phyloP scores from a whole-genome alignment of 2,888 invertebrate genomes.

The Drosophila basisetae region DNA sequence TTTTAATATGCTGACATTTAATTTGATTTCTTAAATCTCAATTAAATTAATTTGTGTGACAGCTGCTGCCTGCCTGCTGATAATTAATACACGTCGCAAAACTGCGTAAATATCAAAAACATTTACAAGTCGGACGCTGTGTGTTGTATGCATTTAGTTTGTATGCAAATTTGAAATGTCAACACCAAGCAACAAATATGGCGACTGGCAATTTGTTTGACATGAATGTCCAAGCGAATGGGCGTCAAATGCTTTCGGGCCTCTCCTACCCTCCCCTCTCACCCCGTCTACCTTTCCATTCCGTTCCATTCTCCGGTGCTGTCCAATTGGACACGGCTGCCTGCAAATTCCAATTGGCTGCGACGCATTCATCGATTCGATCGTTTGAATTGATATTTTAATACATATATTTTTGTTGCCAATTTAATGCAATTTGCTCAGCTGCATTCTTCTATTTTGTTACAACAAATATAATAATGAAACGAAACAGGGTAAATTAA shows the following conservation, averaged over 20 bases:
- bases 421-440: slow-evolving; percentile 58
- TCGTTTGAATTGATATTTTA: slow-evolving; percentile 36
- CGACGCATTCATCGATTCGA: slow-evolving; percentile 54
- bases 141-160: slow-evolving; percentile 4
- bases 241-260: slow-evolving; percentile 56
- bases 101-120: slow-evolving; percentile 45
- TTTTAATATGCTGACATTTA: slow-evolving; percentile 78
- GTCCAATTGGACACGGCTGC: slow-evolving; percentile 51
- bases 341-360: slow-evolving; percentile 62
- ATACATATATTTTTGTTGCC: slow-evolving; percentile 19
- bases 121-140: neutral
- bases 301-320: slow-evolving; percentile 4
- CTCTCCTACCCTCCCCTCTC: neutral
- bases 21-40: slow-evolving; percentile 76
- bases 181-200: slow-evolving; percentile 68
- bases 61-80: slow-evolving; percentile 72
- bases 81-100: slow-evolving; percentile 74
- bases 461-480: slow-evolving; percentile 23
- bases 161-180: slow-evolving; percentile 70
- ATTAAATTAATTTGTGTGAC: slow-evolving; percentile 75
- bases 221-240: slow-evolving; percentile 64
- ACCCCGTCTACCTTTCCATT: neutral
- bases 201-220: slow-evolving; percentile 66
- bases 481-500: slow-evolving; percentile 25
- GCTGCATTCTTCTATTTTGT: slow-evolving; percentile 35